A percentile compares a stretch with the other conserved stretches of the same genome.
phyloP scores from a whole-genome alignment of 2,113 vertebrate species.

The Aythya baeri region DNA sequence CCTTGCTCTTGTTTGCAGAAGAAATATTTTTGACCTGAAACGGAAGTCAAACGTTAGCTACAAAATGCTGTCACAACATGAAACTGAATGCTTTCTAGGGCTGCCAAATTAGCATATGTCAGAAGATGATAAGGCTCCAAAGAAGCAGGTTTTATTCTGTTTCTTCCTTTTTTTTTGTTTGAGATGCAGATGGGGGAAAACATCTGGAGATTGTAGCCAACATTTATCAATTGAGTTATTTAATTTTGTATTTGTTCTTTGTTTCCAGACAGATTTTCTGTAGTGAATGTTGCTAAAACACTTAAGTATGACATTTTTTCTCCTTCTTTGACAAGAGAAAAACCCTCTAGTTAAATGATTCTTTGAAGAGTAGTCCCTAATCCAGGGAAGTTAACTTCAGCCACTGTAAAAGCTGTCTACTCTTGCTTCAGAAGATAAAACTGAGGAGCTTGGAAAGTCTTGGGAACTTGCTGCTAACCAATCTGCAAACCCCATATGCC shows the following conservation, averaged over 20 bases:
- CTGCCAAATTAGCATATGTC: not conserved
- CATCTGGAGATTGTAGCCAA: not conserved
- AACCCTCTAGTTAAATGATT: not conserved
- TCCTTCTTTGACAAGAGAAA: not conserved
- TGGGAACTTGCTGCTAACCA: not conserved
- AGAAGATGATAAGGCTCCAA: not conserved
- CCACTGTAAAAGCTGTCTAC: not conserved
- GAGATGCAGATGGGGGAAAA: not conserved
- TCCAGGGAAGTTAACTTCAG: not conserved
- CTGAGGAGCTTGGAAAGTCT: not conserved
- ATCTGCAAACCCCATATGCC: not conserved
- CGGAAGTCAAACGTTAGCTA: not conserved
- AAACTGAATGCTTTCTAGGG: not conserved
- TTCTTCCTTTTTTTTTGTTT: not conserved
- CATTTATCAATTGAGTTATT: not conserved
- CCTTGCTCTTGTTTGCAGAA: not conserved
- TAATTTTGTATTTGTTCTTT: not conserved
- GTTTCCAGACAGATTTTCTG: not conserved
- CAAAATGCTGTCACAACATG: not conserved
- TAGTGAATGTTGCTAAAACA: not conserved
- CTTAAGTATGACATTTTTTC: not conserved
- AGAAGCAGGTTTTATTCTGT: not conserved
- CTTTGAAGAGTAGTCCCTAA: not conserved
- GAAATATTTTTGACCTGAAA: not conserved
- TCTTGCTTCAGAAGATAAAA: slow-evolving; percentile 5